A percentile compares a stretch with the other conserved stretches of the same genome.
phyloP scores from a whole-genome alignment of 2,113 vertebrate species.

The Oryctolagus cuniculus region DNA sequence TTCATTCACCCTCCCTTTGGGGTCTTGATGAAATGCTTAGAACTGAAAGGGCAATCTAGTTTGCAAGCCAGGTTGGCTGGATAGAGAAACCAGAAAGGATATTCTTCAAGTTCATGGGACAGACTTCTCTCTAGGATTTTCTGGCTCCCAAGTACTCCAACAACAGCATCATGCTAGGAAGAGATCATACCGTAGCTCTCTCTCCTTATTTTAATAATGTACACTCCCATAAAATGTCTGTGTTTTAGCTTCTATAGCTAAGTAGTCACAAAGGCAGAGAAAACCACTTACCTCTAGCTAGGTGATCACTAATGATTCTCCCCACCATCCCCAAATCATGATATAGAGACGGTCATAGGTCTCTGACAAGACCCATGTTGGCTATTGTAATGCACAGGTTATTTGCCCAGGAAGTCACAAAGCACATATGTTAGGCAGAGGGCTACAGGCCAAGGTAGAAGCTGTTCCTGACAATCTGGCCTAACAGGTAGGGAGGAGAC shows the following conservation, averaged over 20 bases:
- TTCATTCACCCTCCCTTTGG: slow-evolving; percentile 8
- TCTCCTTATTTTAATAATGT: slow-evolving; percentile 18
- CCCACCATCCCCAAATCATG: slow-evolving; percentile 34
- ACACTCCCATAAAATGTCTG: slow-evolving; percentile 3
- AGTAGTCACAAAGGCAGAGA: neutral
- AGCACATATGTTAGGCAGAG: neutral
- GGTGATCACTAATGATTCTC: neutral
- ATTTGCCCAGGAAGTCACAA: slow-evolving; percentile 56
- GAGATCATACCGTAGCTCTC: neutral
- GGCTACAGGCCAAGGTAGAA: neutral
- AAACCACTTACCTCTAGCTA: neutral
- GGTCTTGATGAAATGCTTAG: slow-evolving; percentile 49
- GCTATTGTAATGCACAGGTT: slow-evolving; percentile 28
- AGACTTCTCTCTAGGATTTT: slow-evolving; percentile 54
- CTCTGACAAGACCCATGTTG: slow-evolving; percentile 24
- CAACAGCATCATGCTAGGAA: slow-evolving; percentile 15
- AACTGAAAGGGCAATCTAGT: slow-evolving; percentile 42
- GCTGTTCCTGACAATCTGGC: neutral
- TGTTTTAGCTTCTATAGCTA: slow-evolving; percentile 56
- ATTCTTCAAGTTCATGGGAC: slow-evolving; percentile 45
- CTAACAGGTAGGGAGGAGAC: slow-evolving; percentile 12
- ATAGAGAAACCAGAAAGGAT: slow-evolving; percentile 53
- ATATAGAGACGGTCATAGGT: neutral
- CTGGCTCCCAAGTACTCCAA: neutral
- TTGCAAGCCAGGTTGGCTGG: neutral